phyloP scores from a whole-genome alignment of 1,140 invertebrate species.

The Aphidius ervi region DNA sequence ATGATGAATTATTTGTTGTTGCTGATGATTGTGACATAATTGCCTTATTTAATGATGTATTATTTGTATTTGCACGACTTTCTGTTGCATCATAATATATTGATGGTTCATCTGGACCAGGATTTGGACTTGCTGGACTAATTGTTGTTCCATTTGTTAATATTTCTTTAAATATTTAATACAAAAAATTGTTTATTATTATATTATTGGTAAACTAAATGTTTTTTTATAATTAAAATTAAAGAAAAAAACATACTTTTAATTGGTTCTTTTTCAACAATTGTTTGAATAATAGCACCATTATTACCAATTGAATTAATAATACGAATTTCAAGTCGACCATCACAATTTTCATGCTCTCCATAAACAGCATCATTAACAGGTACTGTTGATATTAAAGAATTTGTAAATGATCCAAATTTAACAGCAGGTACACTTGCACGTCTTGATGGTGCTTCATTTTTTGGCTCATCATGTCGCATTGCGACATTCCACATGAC shows the following conservation, averaged over 20 bases:
- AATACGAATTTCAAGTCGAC: conserved; percentile 76
- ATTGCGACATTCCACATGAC: conserved; percentile 74
- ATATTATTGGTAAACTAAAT: neutral
- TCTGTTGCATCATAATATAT: conserved; percentile 64
- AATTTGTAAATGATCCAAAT: conserved; percentile 24
- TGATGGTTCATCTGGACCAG: conserved; percentile 57
- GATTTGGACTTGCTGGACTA: conserved; percentile 55
- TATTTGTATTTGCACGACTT: conserved; percentile 41
- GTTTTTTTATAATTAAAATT: neutral
- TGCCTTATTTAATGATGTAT: conserved; percentile 30
- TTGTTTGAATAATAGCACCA: conserved; percentile 51
- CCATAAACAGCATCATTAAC: conserved; percentile 40
- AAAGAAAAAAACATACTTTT: conserved; percentile 37
- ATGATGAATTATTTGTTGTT: conserved; percentile 30
- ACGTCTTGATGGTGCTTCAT: conserved; percentile 31
- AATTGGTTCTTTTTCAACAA: conserved; percentile 46
- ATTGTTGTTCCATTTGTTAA: conserved; percentile 51
- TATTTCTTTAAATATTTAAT: conserved; percentile 37
- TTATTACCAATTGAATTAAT: conserved; percentile 51
- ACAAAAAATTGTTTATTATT: neutral
- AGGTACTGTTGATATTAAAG: conserved; percentile 5
- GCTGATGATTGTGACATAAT: conserved; percentile 24
- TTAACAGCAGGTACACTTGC: conserved; percentile 43
- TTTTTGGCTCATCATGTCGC: conserved; percentile 39
- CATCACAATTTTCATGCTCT: conserved; percentile 64